These are phyloP conservation scores for Conus betulinus DNA, from an alignment of 1,140 invertebrate species.

Conservation along the genomic window DNA sequence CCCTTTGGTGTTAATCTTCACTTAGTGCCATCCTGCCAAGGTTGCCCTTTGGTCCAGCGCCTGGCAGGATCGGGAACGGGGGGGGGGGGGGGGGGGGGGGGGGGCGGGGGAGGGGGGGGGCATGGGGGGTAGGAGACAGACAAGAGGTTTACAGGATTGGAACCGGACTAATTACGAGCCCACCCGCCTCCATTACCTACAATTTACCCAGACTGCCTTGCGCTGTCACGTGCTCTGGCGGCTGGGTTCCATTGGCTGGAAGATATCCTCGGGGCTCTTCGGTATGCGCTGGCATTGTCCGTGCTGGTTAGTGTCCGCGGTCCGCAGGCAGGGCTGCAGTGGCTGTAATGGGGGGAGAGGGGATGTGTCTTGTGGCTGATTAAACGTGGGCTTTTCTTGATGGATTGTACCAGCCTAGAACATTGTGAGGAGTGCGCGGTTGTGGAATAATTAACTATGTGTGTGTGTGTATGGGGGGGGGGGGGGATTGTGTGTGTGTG, in stretches of 20 bases:
- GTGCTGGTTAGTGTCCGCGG: not conserved
- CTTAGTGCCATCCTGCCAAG: constrained; percentile 4
- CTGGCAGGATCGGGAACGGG: not conserved
- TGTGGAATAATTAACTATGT: too few species aligned
- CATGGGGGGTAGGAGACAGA: not conserved
- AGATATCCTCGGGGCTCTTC: not conserved
- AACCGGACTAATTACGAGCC: not conserved
- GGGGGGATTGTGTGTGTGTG: too few species aligned
- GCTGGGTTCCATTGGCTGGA: not conserved
- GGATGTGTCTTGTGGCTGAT: too few species aligned
- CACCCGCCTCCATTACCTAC: not conserved
- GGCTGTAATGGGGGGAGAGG: too few species aligned
- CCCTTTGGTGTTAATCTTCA: not conserved
- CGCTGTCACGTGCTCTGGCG: not conserved
- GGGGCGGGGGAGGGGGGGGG: not conserved
- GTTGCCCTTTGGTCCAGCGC: not conserved
- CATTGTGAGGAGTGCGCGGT: too few species aligned
- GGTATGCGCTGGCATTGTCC: constrained; percentile 2
- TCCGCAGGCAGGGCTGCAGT: too few species aligned
- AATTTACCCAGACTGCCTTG: not conserved
- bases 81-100: not conserved
- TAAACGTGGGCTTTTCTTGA: too few species aligned
- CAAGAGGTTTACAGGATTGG: not conserved
- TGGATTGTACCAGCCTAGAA: too few species aligned
- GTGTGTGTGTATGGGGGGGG: too few species aligned